Evolutionary conservation across 2,888 invertebrate genomes (phyloP).

Genomic region (Drosophila greeni): DNA sequence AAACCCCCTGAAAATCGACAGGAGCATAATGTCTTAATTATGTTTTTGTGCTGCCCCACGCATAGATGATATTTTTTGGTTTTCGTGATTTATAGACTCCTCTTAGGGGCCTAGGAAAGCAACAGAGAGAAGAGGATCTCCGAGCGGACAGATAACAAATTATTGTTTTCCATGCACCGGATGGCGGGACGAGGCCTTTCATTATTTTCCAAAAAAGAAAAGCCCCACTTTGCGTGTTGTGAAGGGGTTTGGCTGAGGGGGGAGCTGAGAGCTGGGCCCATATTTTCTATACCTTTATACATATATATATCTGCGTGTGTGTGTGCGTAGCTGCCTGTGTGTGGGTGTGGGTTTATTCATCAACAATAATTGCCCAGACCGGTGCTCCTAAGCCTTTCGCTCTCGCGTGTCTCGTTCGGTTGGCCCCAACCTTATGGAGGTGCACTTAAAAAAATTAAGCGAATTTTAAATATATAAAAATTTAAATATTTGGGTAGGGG

Average conservation of each 20-base stretch:
- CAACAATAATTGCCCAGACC: constrained; percentile 66
- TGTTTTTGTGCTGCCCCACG: constrained; percentile 43
- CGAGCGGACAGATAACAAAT: constrained; percentile 43
- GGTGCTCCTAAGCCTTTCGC: constrained; percentile 50
- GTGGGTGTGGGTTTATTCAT: constrained; percentile 51
- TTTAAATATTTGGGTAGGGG: no score
- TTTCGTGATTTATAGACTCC: constrained; percentile 48
- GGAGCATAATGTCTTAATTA: constrained; percentile 55
- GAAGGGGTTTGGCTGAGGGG: not conserved
- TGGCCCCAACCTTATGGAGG: constrained; percentile 15
- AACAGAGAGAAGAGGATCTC: constrained; percentile 19
- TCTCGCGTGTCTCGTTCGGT: constrained; percentile 36
- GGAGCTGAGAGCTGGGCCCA: constrained; percentile 4
- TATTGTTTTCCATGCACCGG: constrained; percentile 37
- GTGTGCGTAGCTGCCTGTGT: constrained; percentile 8
- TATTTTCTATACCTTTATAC: constrained; percentile 21
- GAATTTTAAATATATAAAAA: no score
- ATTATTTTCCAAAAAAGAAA: constrained; percentile 39
- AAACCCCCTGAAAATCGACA: constrained; percentile 9
- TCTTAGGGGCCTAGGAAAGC: constrained; percentile 16
- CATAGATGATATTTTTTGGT: constrained; percentile 38
- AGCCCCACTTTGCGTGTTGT: constrained; percentile 35
- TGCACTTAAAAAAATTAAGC: constrained; percentile 1
- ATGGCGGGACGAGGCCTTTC: constrained; percentile 25
- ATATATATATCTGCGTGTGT: constrained; percentile 3